Conservation (phyloP, 2,113 vertebrate species). For the Capreolus pygargus region DNA sequence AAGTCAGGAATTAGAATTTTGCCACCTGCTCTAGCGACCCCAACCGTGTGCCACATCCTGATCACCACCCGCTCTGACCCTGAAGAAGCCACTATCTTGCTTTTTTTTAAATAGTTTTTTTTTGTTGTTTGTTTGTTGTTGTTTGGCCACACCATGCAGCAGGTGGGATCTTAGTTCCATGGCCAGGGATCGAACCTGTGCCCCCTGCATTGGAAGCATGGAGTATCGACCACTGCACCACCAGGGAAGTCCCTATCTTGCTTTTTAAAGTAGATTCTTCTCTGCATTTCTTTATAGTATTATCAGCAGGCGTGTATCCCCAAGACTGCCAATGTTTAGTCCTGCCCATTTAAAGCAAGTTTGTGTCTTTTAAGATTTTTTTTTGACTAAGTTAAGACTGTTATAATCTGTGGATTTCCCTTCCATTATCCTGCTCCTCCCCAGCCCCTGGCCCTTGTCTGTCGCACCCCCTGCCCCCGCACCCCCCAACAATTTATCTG, state of each 20-base stretch:
- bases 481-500: neutral
- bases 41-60: neutral
- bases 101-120: neutral
- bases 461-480: accelerated
- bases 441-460: too few species aligned
- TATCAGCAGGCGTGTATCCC: neutral
- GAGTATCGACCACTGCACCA: neutral
- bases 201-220: neutral
- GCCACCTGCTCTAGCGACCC: neutral
- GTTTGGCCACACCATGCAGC: neutral
- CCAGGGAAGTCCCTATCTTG: neutral
- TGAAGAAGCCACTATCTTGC: neutral
- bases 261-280: neutral
- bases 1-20: neutral
- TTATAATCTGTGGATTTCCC: neutral
- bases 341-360: neutral
- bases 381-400: neutral
- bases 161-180: neutral
- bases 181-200: neutral
- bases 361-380: neutral
- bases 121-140: neutral
- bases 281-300: neutral
- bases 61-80: neutral
- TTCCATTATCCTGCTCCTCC: neutral
- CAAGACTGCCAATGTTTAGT: neutral